Evolutionary conservation across 2,888 invertebrate genomes (phyloP).

Genomic region (Drosophila kambysellisi): DNA sequence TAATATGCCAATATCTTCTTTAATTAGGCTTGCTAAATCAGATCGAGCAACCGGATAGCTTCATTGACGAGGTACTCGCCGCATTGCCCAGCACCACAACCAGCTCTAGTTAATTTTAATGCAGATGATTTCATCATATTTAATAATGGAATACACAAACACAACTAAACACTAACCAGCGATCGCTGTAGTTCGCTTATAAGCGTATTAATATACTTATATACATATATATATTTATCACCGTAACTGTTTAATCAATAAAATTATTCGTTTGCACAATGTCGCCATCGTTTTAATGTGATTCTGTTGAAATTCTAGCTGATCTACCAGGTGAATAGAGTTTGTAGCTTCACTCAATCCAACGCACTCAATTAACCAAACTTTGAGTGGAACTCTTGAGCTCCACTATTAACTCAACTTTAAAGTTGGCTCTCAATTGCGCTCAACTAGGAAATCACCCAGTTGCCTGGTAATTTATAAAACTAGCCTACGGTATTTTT

Average conservation of each 20-base stretch:
- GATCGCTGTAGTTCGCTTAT: conserved; percentile 17
- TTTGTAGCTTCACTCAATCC: background rate
- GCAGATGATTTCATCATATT: conserved; percentile 31
- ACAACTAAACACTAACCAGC: conserved; percentile 32
- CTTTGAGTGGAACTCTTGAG: background rate
- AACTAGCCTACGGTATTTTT: background rate
- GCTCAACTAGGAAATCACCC: background rate
- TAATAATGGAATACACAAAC: conserved; percentile 8
- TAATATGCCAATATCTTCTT: background rate
- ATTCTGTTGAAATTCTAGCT: background rate
- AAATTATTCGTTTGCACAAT: conserved; percentile 80
- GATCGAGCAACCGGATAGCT: conserved; percentile 84
- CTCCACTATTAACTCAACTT: background rate
- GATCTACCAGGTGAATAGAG: background rate
- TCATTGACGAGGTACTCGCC: conserved; percentile 81
- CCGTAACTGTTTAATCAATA: conserved; percentile 76
- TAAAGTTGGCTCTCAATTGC: background rate
- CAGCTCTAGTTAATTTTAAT: conserved; percentile 69
- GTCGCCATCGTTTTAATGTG: conserved; percentile 8
- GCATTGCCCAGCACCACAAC: conserved; percentile 77
- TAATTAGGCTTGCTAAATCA: conserved; percentile 81
- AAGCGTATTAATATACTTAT: conserved; percentile 49
- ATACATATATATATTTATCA: conserved; percentile 68
- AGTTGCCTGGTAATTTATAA: background rate
- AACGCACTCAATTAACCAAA: background rate